A percentile compares a stretch with the other conserved stretches of the same genome.
Evolutionary conservation across 2,113 vertebrate genomes (phyloP).

Genomic region (Ptychochromis oligacanthus): DNA sequence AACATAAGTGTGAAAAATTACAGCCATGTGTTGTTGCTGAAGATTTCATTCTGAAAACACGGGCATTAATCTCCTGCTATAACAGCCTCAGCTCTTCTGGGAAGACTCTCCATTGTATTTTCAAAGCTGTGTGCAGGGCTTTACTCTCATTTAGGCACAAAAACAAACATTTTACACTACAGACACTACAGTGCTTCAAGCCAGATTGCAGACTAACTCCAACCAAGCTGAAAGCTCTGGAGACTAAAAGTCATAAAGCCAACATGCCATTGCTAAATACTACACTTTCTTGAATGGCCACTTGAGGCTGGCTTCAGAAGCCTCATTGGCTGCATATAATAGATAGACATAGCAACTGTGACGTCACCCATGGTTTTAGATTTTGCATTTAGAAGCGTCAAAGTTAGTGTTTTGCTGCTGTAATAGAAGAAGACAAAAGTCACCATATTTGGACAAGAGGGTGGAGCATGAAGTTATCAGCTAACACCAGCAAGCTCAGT

Average conservation of each 20-base stretch:
- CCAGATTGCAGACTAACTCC: not conserved
- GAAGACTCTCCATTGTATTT: not conserved
- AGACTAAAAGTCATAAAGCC: no score
- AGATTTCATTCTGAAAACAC: not conserved
- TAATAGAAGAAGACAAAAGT: accelerated
- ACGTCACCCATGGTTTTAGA: not conserved
- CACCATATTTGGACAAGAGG: not conserved
- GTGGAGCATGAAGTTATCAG: not conserved
- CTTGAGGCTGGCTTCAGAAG: not conserved
- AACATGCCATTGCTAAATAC: not conserved
- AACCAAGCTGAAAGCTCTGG: no score
- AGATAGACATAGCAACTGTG: not conserved
- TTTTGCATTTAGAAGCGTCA: not conserved
- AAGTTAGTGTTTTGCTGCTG: not conserved
- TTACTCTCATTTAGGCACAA: not conserved
- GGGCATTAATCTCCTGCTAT: not conserved
- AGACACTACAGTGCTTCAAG: accelerated
- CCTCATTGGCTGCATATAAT: not conserved
- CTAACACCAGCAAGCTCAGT: not conserved
- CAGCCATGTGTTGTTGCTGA: not conserved
- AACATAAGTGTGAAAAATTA: no score
- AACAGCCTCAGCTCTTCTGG: not conserved
- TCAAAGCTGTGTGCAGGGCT: no score
- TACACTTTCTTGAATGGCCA: not conserved
- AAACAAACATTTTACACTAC: accelerated